Base-by-base conservation (phyloP, 92 coral and sea anemone genomes). In the Metridium senile region DNA sequence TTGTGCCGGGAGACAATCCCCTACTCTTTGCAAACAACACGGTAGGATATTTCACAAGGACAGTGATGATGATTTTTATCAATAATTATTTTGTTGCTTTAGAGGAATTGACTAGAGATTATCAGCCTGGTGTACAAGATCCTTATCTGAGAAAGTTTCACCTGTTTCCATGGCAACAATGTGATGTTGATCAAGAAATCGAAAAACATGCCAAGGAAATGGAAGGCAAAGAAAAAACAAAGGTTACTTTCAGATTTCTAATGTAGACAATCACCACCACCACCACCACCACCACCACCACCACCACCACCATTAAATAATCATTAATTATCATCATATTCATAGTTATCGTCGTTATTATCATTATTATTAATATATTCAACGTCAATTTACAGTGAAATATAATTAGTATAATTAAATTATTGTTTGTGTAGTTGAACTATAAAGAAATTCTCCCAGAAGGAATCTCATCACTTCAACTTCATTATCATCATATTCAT, bases 81-180 rank as follows among this genome's bases (percentile, higher is more conserved):
- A 16, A 21, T 3, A 10, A 54, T 21, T 21, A 3, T 54, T 21
- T 54, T 54, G 25, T 54, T 69, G 45, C 54, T 29, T 0, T 51
- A 94, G 98, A 87, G 78, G 93, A 81, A 39, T 89, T 89, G 33
- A 89, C 97, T 18, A 86, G 94, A 26, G 92, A 94, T 66, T 92
- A 83, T 70, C 45, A 82, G 18, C 90, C 91, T 21, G 80, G 62
- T 17, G 70, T 86, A 16, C 81, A 82, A 63, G 94, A 91, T 45
- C 91, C 94, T 0, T 68, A 81, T 20, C 59, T 59, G 21, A 80
- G 97, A 54, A 80, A 81, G 0, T 83, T 89, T 8, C 75, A 83
- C 22, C 80, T 94, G 85, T 77, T 89, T 39, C 97, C 97, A 64
- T 94, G 98, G 98, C 81, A 89, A 68, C 77, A 80, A 26, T 89